Evolutionary conservation across 2,113 vertebrate genomes (phyloP), one percentile per base, ranked within the genome.

Genomic region (Tachycineta bicolor): DNA sequence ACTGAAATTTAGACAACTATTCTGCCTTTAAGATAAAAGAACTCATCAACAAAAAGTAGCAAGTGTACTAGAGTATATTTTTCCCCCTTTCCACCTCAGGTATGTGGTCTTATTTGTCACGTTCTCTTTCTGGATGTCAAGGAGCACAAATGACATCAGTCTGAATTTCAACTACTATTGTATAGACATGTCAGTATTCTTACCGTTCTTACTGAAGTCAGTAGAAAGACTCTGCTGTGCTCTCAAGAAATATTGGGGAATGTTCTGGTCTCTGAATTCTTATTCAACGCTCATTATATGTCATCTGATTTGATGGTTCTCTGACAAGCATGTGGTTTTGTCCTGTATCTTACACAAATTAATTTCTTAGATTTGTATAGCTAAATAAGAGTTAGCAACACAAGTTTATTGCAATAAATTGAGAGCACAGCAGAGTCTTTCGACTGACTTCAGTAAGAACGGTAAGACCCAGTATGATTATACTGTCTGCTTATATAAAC

Each of bases 151-250:
- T 11, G 4, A 11, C 14, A 75, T 55, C 23, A 78, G 52, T 52
- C 17, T 84, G 60, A 78, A 91, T 75, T 87, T 67, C 47, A 87
- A 12, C 3, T 46, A 25, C 17, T 60, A 64, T 12, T 37, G 26
- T 53, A 71, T 4, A 78, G 39, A 31, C 0, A 1, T 6, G 6
- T 55, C 26, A 70, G n/a, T n/a, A n/a, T n/a, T n/a, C n/a, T n/a
- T n/a, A n/a, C n/a, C n/a, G n/a, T n/a, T n/a, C n/a, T n/a, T n/a
- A n/a, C n/a, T n/a, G n/a, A n/a, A n/a, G n/a, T n/a, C n/a, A n/a
- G n/a, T n/a, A n/a, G n/a, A n/a, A n/a, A n/a, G n/a, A n/a, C n/a
- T n/a, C n/a, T n/a, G n/a, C n/a, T n/a, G n/a, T n/a, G n/a, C n/a
- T n/a, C n/a, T n/a, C n/a, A n/a, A 64, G 53, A 12, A n/a, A 10